Conservation (phyloP, 2,888 invertebrate species). For the Falcaria lacertinaria region DNA sequence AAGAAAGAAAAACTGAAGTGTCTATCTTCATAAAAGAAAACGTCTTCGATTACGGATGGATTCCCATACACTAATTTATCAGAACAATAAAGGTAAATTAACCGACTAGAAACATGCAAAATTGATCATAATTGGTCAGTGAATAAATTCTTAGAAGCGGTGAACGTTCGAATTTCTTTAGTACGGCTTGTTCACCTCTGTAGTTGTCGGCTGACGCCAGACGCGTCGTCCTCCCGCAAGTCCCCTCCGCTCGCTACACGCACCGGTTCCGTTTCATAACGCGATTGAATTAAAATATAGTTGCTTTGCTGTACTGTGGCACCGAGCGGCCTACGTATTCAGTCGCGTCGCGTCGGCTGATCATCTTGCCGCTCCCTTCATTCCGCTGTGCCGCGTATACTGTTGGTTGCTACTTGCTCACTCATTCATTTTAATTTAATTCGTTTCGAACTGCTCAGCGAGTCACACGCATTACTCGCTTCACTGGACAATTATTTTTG, state of each 20-base stretch:
- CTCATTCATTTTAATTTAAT: not conserved
- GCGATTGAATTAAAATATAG: not conserved
- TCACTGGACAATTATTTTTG: conserved; percentile 1
- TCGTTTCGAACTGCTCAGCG: conserved; percentile 5
- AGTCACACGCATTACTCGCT: conserved; percentile 5
- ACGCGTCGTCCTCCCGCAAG: conserved; percentile 31
- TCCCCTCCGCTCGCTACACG: conserved; percentile 23
- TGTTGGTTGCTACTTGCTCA: not conserved
- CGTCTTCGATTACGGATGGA: no score
- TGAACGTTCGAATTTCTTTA: conserved; percentile 52
- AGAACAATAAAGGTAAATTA: no score
- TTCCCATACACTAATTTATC: no score
- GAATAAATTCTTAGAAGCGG: conserved; percentile 67
- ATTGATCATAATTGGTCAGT: conserved; percentile 46
- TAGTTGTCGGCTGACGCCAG: conserved; percentile 8
- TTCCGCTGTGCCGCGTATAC: conserved; percentile 1
- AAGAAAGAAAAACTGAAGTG: no score
- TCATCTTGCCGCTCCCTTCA: conserved; percentile 2
- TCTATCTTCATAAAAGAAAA: no score
- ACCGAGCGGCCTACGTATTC: no score
- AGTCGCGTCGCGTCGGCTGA: conserved; percentile 6
- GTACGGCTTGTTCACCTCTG: conserved; percentile 26
- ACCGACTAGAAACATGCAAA: conserved; percentile 48
- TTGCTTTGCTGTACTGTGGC: no score
- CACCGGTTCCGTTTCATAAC: conserved; percentile 5